Conservation (phyloP, 2,797 vertebrate species). For the Cercopithecus neglectus region DNA sequence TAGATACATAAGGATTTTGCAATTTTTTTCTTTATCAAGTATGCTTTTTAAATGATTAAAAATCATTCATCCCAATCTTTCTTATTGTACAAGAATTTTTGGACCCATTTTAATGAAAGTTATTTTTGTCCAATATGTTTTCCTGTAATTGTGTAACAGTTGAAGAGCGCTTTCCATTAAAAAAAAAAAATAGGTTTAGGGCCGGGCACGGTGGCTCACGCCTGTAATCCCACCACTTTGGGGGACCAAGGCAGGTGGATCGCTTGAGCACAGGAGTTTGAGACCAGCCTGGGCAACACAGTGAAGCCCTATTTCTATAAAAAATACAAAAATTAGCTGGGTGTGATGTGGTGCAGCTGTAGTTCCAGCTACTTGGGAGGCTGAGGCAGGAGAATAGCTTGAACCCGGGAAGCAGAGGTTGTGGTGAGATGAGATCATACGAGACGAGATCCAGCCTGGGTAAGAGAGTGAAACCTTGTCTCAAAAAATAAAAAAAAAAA, state of each 20-base stretch:
- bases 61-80: not conserved
- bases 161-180: not conserved
- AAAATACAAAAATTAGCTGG: not conserved
- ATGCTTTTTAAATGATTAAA: not conserved
- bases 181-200: not conserved
- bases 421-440: not conserved
- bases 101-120: not conserved
- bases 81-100: not conserved
- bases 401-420: not conserved
- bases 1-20: not conserved
- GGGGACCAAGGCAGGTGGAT: not conserved
- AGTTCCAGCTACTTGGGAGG: not conserved
- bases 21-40: not conserved
- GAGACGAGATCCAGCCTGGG: not conserved
- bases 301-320: not conserved
- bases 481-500: not conserved
- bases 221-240: not conserved
- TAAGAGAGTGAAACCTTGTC: not conserved
- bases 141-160: not conserved
- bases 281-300: not conserved
- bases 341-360: not conserved
- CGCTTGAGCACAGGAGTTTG: not conserved
- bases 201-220: rapidly evolving
- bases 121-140: not conserved
- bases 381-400: not conserved